These are phyloP conservation scores for Elegia similella DNA, from an alignment of 2,888 invertebrate genomes.

Conservation along the genomic window DNA sequence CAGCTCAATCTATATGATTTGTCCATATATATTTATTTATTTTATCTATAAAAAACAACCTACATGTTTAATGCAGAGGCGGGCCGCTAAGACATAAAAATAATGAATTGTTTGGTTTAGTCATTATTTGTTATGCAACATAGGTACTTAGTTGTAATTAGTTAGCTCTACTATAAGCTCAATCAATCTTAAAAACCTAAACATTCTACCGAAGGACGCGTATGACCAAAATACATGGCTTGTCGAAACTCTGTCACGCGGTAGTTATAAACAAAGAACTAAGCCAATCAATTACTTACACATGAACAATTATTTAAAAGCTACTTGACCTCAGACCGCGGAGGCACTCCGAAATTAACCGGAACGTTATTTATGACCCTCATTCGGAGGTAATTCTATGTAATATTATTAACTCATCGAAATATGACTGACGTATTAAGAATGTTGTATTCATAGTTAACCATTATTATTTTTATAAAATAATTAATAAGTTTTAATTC, in stretches of 20 bases:
- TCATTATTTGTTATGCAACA: neutral
- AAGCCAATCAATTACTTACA: constrained; percentile 60
- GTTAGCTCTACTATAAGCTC: neutral
- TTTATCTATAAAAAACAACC: no score
- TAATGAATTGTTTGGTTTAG: neutral
- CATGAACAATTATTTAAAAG: constrained; percentile 60
- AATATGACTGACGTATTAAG: constrained; percentile 41
- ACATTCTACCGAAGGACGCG: constrained; percentile 38
- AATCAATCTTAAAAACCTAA: constrained; percentile 19
- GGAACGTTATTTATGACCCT: constrained; percentile 58
- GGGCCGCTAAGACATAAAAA: neutral
- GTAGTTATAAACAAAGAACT: constrained; percentile 55
- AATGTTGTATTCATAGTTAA: constrained; percentile 46
- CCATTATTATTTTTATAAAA: no score
- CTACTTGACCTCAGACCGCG: constrained; percentile 59
- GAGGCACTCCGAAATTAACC: constrained; percentile 62
- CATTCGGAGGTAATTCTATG: constrained; percentile 56
- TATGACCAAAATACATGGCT: constrained; percentile 39
- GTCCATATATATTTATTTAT: no score
- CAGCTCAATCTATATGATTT: no score
- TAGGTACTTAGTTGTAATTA: neutral
- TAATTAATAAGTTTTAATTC: no score
- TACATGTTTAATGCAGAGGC: no score
- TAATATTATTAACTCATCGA: constrained; percentile 65
- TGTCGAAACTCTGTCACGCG: constrained; percentile 39